phyloP scores from a whole-genome alignment of 2,113 vertebrate genomes.

The Percopsis transmontana region DNA sequence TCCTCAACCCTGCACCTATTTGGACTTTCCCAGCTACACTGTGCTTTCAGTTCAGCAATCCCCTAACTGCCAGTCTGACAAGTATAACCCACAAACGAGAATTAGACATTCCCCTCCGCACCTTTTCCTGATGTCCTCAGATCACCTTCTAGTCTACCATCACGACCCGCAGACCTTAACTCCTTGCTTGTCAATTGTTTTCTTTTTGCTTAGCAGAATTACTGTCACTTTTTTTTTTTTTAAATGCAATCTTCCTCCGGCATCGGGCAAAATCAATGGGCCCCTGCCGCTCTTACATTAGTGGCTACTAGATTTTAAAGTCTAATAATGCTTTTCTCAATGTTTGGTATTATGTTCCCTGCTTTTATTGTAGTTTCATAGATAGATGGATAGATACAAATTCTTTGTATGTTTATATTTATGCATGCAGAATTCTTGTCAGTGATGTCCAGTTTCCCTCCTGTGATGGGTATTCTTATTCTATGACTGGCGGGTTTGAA shows the following conservation, averaged over 20 bases:
- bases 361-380: constrained; percentile 26
- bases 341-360: constrained; percentile 27
- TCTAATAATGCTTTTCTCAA: constrained; percentile 41
- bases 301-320: constrained; percentile 32
- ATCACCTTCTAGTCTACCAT: constrained; percentile 38
- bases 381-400: constrained; percentile 6
- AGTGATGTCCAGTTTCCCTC: constrained; percentile 26
- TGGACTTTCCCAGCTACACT: constrained; percentile 27
- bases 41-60: constrained; percentile 21
- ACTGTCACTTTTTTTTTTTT: constrained; percentile 32
- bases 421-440: constrained; percentile 43
- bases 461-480: not conserved
- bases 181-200: constrained; percentile 55
- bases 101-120: constrained; percentile 18
- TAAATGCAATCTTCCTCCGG: constrained; percentile 36
- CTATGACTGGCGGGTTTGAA: too few species aligned
- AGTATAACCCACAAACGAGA: constrained; percentile 29
- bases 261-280: constrained; percentile 27
- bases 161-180: constrained; percentile 48
- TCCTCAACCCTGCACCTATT: constrained; percentile 21
- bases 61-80: constrained; percentile 27
- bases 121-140: constrained; percentile 40
- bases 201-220: constrained; percentile 39
- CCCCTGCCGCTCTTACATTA: constrained; percentile 39
- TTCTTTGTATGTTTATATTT: constrained; percentile 6